These are phyloP conservation scores for Drosophila nr. perissopoda DNA, from an alignment of 2,888 invertebrate species.

Conservation along the genomic window DNA sequence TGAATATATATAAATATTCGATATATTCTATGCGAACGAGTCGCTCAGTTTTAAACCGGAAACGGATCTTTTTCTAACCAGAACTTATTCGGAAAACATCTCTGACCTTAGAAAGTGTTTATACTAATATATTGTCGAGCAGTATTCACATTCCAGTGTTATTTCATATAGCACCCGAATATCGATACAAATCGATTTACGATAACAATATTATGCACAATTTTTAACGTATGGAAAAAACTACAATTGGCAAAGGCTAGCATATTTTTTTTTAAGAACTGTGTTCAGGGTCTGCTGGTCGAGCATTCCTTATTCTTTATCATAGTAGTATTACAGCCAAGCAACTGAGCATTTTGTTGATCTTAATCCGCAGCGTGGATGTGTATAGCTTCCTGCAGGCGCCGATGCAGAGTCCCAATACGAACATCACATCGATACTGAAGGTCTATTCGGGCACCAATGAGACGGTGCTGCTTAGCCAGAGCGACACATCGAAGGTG, in stretches of 20 bases:
- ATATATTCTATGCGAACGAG: no score
- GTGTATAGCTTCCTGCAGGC: slow-evolving; percentile 93
- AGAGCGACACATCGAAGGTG: slow-evolving; percentile 93
- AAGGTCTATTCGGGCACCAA: slow-evolving; percentile 84
- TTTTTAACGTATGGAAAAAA: background rate
- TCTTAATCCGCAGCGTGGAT: slow-evolving; percentile 88
- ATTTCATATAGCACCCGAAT: background rate
- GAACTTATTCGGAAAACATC: background rate
- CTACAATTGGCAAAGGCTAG: background rate
- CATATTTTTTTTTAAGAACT: background rate
- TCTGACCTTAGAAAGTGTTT: background rate
- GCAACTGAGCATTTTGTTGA: slow-evolving; percentile 4
- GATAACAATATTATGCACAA: no score
- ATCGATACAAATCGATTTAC: background rate
- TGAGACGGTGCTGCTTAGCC: slow-evolving; percentile 87
- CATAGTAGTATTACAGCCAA: background rate
- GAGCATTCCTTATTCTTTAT: background rate
- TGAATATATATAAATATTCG: no score
- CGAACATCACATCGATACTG: slow-evolving; percentile 85
- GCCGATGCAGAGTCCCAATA: slow-evolving; percentile 88
- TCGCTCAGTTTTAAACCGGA: background rate
- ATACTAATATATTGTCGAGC: background rate
- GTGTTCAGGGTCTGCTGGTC: background rate
- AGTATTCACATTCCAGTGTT: background rate
- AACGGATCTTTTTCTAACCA: background rate